Evolutionary conservation across 2,113 vertebrate genomes (phyloP), one percentile per base, ranked within the genome.

Genomic region (Castor canadensis): DNA sequence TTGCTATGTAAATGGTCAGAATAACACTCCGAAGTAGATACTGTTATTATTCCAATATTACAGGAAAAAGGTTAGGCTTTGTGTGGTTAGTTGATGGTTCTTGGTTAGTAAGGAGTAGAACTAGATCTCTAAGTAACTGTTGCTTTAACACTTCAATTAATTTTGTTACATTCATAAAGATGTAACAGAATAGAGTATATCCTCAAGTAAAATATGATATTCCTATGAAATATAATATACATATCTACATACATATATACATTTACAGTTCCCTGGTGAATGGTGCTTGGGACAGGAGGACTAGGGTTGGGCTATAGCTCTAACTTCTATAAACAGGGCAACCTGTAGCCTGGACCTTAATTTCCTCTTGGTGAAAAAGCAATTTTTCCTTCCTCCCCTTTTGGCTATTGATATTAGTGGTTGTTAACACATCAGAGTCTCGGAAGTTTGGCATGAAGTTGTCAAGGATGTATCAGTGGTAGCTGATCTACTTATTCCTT

Each of bases 151-250:
- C 24, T 64, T 64, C 54, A 79, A 19, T 45, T 89, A 69, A 81
- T 62, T 91, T 87, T 60, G 58, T 86, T 32, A 43, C 12, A 52
- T 80, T 91, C 83, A 77, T 82, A n/a, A 88, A 87, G 52, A 72
- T 58, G n/a, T 35, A 67, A 26, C 76, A 76, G 60, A 83, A n/a
- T n/a, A n/a, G n/a, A n/a, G n/a, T n/a, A 5, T 73, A 38, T 35
- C 20, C 52, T 79, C 5, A 26, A 54, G 30, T 89, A 73, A 88
- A 72, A 77, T 66, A 19, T 58, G 47, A 12, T 38, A 66, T 17
- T 43, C 6, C 3, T 77, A 80, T 19, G 72, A 81, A 67, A 85
- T 45, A 9, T 54, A 54, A 35, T 20, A 60, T 35, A 24, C 4
- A 8, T 32, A 52, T 38, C 26, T 3, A 71, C 38, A 38, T 35